phyloP scores from a whole-genome alignment of 2,797 vertebrate genomes.

The Peromyscus nudipes region DNA sequence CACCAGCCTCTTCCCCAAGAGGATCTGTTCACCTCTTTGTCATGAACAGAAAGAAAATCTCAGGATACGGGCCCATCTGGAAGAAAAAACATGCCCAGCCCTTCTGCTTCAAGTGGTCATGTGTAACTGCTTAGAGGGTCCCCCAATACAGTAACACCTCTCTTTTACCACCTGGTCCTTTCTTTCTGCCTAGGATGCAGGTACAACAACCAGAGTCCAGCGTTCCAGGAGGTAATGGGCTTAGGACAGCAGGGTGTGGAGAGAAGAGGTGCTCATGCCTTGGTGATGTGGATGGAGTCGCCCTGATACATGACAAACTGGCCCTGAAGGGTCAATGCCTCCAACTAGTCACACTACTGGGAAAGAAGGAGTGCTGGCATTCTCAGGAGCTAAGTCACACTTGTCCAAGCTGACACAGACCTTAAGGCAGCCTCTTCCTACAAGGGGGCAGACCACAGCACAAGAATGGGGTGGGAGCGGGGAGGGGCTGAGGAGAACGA shows the following conservation, averaged over 20 bases:
- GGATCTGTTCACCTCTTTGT: too few relatives aligned
- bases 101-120: not conserved
- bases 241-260: not conserved
- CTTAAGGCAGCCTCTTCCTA: not conserved
- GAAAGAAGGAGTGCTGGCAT: not conserved
- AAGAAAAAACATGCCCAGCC: rapidly evolving
- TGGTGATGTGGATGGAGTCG: rapidly evolving
- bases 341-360: not conserved
- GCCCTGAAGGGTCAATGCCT: not conserved
- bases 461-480: rapidly evolving
- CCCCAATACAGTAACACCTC: rapidly evolving
- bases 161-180: not conserved
- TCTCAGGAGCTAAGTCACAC: not conserved
- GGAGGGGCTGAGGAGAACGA: conserved; percentile 16
- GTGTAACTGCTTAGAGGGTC: not conserved
- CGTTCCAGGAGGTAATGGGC: not conserved
- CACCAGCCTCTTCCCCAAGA: not conserved
- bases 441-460: not conserved
- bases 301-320: not conserved
- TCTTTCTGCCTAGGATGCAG: not conserved
- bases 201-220: rapidly evolving
- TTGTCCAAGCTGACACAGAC: rapidly evolving
- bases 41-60: too few relatives aligned
- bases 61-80: not conserved
- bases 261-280: not conserved